Evolutionary conservation across 2,797 vertebrate genomes (phyloP), one percentile per base, ranked within the genome.

Genomic region (Odontamblyopus rebecca): DNA sequence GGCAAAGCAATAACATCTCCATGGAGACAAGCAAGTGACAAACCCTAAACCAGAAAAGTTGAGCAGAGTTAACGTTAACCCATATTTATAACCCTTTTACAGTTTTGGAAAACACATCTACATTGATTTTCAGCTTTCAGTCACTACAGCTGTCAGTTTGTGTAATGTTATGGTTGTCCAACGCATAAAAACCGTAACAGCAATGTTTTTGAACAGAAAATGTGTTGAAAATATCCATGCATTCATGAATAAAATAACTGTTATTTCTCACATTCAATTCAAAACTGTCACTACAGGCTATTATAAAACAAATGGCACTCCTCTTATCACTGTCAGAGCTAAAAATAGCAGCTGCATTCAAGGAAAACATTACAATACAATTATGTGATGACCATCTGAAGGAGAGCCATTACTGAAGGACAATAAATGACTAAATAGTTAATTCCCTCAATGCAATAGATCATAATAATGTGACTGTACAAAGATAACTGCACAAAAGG

Each of bases 371-470:
- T 65, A 50, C n/a, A 61, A 53, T 44, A 67, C 74, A 79, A 61
- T 72, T 70, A 73, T 57, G 5, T 67, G 74, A 32, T 74, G 69
- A 75, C 84, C 74, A 63, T 77, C 69, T 63, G 73, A 68, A 1
- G 12, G 68, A 69, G 54, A 69, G 6, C 16, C 16, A n/a, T 19
- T 6, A 53, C 18, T n/a, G 27, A 13, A 16, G 15, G 3, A 15
- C 44, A 51, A 50, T 50, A 66, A 44, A 13, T 44, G 44, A 48
- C 11, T 3, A 48, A 48, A 48, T 15, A 48, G 44, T 15, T 44
- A 44, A 12, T 44, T 44, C 41, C 2, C 11, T 2, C 41, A 44
- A 1, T 13, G 35, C 35, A 38, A 38, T 9, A 38, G 6, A 38
- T 9, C 9, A 38, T 38, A 48, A 16, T 8, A 4, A 48, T 13